Evolutionary conservation across 2,888 invertebrate species (phyloP).

Genomic region (Drosophila monieri): DNA sequence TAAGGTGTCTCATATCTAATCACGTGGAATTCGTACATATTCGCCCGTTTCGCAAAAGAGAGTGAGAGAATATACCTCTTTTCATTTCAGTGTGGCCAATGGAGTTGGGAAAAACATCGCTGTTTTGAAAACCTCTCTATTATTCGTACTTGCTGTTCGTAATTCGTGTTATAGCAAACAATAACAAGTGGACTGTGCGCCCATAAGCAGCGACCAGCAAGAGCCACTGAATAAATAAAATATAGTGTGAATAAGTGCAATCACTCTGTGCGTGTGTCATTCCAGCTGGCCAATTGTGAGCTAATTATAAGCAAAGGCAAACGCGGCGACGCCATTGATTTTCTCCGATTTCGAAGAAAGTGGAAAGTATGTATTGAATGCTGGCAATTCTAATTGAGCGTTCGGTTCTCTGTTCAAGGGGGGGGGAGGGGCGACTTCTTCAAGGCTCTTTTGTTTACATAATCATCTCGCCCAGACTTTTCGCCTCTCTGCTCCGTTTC

Average conservation of each 20-base stretch:
- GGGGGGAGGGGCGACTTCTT: neutral
- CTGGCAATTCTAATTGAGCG: neutral
- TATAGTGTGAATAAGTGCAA: neutral
- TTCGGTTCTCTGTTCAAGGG: neutral
- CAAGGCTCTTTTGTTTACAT: constrained; percentile 36
- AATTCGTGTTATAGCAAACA: neutral
- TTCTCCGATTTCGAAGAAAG: constrained; percentile 21
- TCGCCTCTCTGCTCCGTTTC: constrained; percentile 10
- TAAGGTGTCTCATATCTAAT: too few species aligned
- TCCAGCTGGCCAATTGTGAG: neutral
- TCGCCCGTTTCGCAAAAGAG: too few species aligned
- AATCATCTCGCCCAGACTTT: constrained; percentile 20
- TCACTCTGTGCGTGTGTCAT: constrained; percentile 24
- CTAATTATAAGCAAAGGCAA: neutral
- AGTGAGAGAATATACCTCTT: too few species aligned
- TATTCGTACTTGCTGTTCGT: neutral
- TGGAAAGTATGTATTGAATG: constrained; percentile 26
- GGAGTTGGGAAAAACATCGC: too few species aligned
- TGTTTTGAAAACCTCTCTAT: neutral
- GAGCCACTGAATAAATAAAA: neutral
- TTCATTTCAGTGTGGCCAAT: too few species aligned
- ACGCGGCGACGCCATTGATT: constrained; percentile 4
- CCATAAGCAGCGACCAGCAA: neutral
- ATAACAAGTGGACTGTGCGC: constrained; percentile 1
- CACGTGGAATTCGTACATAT: too few species aligned